Percentiles rank a stretch among this genome's conserved stretches.
Conservation (phyloP, 2,888 invertebrate genomes). For the Myathropa florea region DNA sequence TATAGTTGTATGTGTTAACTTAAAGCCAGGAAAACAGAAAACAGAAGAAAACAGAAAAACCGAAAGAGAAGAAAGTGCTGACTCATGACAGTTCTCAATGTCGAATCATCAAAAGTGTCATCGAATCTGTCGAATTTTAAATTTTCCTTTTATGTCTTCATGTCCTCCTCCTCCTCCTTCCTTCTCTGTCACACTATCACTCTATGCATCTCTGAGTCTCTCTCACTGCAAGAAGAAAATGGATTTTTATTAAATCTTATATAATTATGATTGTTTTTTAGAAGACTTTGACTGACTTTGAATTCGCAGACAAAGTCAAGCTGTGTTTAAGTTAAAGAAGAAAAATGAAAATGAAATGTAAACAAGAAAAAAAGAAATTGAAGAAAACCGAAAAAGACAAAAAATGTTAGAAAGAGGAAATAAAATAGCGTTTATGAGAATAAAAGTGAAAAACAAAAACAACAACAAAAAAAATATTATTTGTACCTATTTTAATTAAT, state of each 20-base stretch:
- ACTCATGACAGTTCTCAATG: constrained; percentile 11
- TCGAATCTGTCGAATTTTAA: constrained; percentile 4
- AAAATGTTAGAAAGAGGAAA: constrained; percentile 36
- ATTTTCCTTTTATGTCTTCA: too few species aligned
- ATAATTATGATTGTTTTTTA: constrained; percentile 39
- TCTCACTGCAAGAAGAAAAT: constrained; percentile 20
- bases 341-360: constrained; percentile 68
- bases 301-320: constrained; percentile 76
- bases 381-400: constrained; percentile 34
- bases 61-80: constrained; percentile 21
- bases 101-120: background rate
- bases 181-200: constrained; percentile 7
- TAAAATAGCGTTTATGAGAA: constrained; percentile 52
- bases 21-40: constrained; percentile 41
- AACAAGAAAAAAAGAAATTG: constrained; percentile 70
- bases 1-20: constrained; percentile 45
- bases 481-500: constrained; percentile 66
- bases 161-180: background rate
- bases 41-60: constrained; percentile 27
- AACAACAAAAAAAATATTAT: constrained; percentile 46
- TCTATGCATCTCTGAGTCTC: background rate
- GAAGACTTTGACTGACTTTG: constrained; percentile 68
- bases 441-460: constrained; percentile 16
- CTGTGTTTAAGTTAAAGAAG: constrained; percentile 80
- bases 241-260: constrained; percentile 49